Base-by-base conservation (phyloP, 2,797 vertebrate species). In the Artibeus jamaicensis region DNA sequence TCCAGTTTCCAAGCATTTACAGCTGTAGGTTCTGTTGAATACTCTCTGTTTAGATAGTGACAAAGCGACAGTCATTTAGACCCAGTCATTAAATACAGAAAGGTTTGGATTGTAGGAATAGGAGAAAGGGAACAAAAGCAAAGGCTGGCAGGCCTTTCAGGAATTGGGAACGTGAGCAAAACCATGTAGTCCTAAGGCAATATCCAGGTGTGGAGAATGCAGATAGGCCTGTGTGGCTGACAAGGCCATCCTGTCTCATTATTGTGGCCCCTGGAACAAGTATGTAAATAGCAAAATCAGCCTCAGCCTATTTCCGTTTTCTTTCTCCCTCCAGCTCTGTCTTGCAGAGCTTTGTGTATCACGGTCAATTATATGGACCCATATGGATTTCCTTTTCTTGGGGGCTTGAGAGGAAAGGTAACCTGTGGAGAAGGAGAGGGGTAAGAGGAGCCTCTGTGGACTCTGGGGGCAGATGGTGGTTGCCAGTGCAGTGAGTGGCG, bases 1-100 rank as follows among this genome's bases (percentile, higher is more conserved):
- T 83, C 65, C 6, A 19, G 50, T 90, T 92, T 89, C 44, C 57
- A 76, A 68, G 85, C 26, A 86, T 96, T 96, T 89, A 92, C 16
- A 55, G 6, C 57, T 92, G 12, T 19, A 68, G 67, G n/a, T 12
- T 93, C 44, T 94, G 44, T 16, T 16, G 29, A 62, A 44, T 86
- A 67, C 21, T 90, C 71, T 62, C 22, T 48, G 48, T 39, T 81
- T 79, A 50, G 48, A 37, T 44, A 32, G 81, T 91, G 90, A 70
- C 71, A 12, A 76, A 71, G 9, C 67, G 14, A 57, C n/a, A 55
- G 1, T 73, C 39, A 2, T 86, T 95, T 34, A 34, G 50, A 79
- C 24, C 44, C 53, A 62, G 15, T 67, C 37, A 37, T 78, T 85
- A 50, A 48, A n/a, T 26, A 32, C n/a, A 4, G 10, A 67, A 48